Evolutionary conservation across 2,113 vertebrate genomes (phyloP).

Genomic region (Ginglymostoma cirratum): DNA sequence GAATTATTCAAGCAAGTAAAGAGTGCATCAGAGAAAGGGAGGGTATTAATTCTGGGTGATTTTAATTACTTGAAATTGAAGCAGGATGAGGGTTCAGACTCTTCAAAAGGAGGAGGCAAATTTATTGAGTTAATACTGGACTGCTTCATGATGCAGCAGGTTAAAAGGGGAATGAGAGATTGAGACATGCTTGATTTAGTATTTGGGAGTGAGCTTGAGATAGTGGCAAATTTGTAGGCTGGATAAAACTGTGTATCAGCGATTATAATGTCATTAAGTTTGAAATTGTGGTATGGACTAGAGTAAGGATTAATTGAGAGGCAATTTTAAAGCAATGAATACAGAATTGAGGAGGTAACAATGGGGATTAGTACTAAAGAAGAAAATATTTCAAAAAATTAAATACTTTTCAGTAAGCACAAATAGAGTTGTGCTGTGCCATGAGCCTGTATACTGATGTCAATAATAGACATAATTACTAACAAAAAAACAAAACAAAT

Average conservation of each 20-base stretch:
- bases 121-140: constrained; percentile 28
- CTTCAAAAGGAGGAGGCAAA: constrained; percentile 29
- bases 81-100: background rate
- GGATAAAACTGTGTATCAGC: constrained; percentile 20
- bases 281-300: constrained; percentile 13
- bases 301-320: constrained; percentile 20
- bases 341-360: background rate
- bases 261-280: constrained; percentile 35
- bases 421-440: background rate
- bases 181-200: constrained; percentile 29
- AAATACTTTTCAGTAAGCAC: background rate
- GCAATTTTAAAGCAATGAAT: background rate
- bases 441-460: background rate
- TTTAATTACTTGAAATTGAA: constrained; percentile 34
- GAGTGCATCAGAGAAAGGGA: constrained; percentile 23
- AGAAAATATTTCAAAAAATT: constrained; percentile 26
- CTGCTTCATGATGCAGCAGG: constrained; percentile 33
- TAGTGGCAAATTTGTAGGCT: constrained; percentile 37
- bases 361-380: background rate
- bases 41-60: background rate
- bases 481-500: background rate
- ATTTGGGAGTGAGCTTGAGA: constrained; percentile 28
- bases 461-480: background rate
- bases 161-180: constrained; percentile 26
- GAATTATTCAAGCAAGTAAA: constrained; percentile 32